phyloP scores from a whole-genome alignment of 1,140 invertebrate species.

The Callitettix versicolor region DNA sequence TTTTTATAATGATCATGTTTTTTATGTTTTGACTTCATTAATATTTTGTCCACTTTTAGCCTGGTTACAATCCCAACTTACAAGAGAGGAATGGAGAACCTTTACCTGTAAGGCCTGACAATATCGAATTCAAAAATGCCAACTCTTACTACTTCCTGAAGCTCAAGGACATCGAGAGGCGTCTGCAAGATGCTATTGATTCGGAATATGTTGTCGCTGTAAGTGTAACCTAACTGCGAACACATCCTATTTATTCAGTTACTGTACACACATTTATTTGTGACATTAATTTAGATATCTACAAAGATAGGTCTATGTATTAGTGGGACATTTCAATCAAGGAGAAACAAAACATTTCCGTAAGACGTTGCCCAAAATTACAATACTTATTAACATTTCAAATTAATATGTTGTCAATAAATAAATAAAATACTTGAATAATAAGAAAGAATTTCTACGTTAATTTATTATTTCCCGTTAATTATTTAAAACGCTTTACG shows the following conservation, averaged over 20 bases:
- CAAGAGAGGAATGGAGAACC: constrained; percentile 16
- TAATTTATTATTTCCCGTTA: too few species aligned
- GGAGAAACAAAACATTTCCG: too few species aligned
- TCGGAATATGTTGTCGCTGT: neutral
- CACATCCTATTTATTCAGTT: neutral
- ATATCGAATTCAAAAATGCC: constrained; percentile 7
- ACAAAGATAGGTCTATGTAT: too few species aligned
- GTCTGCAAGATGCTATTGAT: constrained; percentile 8
- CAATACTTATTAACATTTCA: too few species aligned
- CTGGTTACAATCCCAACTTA: constrained; percentile 20
- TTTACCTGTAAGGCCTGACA: constrained; percentile 13
- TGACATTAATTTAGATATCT: too few species aligned
- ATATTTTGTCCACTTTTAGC: neutral
- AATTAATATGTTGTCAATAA: too few species aligned
- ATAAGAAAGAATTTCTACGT: too few species aligned
- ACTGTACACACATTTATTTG: neutral
- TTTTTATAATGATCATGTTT: too few species aligned
- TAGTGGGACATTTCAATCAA: too few species aligned
- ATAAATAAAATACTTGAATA: too few species aligned
- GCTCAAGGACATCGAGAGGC: constrained; percentile 5
- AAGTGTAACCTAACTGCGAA: neutral
- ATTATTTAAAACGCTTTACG: too few species aligned
- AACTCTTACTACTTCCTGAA: constrained; percentile 9
- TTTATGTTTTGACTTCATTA: neutral
- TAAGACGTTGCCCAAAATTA: too few species aligned